phyloP scores from a whole-genome alignment of 1,140 invertebrate genomes.

The Drosophila bipectinata region DNA sequence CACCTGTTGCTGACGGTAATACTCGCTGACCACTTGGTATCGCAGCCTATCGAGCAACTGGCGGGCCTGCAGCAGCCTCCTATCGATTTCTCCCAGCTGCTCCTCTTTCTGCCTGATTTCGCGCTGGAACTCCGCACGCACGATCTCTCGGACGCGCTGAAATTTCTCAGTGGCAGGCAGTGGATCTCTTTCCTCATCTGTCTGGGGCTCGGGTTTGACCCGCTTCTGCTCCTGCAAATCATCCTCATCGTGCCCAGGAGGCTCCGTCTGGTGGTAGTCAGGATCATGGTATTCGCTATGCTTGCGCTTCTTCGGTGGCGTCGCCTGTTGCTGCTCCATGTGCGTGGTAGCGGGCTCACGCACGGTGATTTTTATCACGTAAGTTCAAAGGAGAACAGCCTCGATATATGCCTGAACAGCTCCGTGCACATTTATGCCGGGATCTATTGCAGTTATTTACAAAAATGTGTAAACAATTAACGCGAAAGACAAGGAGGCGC shows the following conservation, averaged over 20 bases:
- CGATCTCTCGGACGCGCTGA: conserved; percentile 43
- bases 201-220: conserved; percentile 11
- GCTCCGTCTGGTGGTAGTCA: conserved; percentile 52
- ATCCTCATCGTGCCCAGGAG: conserved; percentile 1
- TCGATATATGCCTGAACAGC: conserved; percentile 25
- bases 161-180: conserved; percentile 14
- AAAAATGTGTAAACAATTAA: conserved; percentile 45
- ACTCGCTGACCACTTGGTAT: conserved; percentile 88
- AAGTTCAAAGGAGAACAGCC: conserved; percentile 36
- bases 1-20: conserved; percentile 88
- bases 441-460: conserved; percentile 39
- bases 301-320: conserved; percentile 70
- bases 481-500: conserved; percentile 52
- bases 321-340: conserved; percentile 65
- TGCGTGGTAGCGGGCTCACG: conserved; percentile 45
- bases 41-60: conserved; percentile 89
- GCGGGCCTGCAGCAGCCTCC: conserved; percentile 86
- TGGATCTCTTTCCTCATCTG: not conserved
- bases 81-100: conserved; percentile 86
- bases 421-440: conserved; percentile 60
- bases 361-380: conserved; percentile 50
- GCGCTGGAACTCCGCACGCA: conserved; percentile 85
- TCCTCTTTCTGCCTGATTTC: conserved; percentile 85
- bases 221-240: conserved; percentile 27
- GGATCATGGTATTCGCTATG: conserved; percentile 81